Evolutionary conservation across 2,888 invertebrate species (phyloP).

Genomic region (Drosophila algonquin): DNA sequence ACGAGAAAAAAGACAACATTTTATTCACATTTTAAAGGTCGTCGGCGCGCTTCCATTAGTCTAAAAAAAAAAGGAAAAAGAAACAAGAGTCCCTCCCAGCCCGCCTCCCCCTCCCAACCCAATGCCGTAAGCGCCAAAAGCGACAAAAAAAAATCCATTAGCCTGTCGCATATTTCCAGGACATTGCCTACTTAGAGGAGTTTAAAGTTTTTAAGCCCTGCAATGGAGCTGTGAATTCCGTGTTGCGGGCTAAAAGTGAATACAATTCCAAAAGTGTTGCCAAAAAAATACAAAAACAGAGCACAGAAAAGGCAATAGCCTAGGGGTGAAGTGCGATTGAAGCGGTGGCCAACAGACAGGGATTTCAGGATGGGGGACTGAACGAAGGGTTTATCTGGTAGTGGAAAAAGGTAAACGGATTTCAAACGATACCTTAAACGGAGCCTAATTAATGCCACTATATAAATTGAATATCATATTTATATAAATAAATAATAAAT

Average conservation of each 20-base stretch:
- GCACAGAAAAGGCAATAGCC: no score
- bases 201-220: conserved; percentile 61
- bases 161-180: conserved; percentile 68
- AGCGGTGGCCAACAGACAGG: neutral
- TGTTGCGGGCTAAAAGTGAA: conserved; percentile 24
- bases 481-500: no score
- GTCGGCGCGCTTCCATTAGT: conserved; percentile 68
- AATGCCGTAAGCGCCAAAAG: neutral
- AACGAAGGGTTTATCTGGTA: neutral
- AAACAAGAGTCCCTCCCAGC: no score
- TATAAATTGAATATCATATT: no score
- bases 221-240: conserved; percentile 40
- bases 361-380: neutral
- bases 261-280: conserved; percentile 36
- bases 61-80: conserved; percentile 29
- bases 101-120: neutral
- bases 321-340: neutral
- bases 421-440: neutral
- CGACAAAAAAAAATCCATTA: conserved; percentile 68
- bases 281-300: neutral
- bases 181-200: conserved; percentile 66
- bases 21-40: conserved; percentile 74
- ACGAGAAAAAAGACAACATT: conserved; percentile 53
- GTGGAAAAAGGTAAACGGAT: neutral
- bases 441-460: no score